Percentiles rank a stretch among this genome's conserved stretches.
These are phyloP conservation scores for Stegostoma tigrinum DNA, from an alignment of 2,113 vertebrate species.

Conservation along the genomic window DNA sequence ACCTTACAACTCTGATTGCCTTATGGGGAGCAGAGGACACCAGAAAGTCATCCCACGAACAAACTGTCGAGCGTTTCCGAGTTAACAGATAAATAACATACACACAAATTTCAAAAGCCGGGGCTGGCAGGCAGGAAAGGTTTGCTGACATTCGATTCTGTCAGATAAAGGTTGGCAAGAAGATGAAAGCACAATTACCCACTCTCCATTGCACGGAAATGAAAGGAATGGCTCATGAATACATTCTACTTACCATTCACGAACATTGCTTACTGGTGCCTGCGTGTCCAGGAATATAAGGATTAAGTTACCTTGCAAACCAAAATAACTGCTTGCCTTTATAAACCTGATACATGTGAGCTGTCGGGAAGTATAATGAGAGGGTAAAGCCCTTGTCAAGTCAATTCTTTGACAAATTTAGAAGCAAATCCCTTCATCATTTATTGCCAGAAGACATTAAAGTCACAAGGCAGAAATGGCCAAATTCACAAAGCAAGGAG, in stretches of 20 bases:
- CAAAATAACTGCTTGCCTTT: conserved; percentile 45
- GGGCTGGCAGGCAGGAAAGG: conserved; percentile 48
- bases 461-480: background rate
- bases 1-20: background rate
- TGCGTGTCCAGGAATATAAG: conserved; percentile 56
- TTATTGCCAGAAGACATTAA: background rate
- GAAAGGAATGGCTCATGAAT: conserved; percentile 50
- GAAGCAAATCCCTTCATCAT: background rate
- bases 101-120: conserved; percentile 60
- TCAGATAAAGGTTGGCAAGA: conserved; percentile 54
- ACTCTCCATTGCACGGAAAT: conserved; percentile 46
- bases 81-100: conserved; percentile 40
- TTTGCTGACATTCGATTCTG: conserved; percentile 65
- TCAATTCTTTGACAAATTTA: background rate
- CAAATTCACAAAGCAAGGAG: background rate
- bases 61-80: background rate
- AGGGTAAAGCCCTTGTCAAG: conserved; percentile 26
- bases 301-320: conserved; percentile 55
- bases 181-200: conserved; percentile 51
- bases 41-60: background rate
- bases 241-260: conserved; percentile 48
- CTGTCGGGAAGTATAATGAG: conserved; percentile 34
- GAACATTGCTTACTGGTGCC: conserved; percentile 47
- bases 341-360: conserved; percentile 50
- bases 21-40: background rate